phyloP scores from a whole-genome alignment of 2,888 invertebrate species.

The Tenthredo distinguenda region DNA sequence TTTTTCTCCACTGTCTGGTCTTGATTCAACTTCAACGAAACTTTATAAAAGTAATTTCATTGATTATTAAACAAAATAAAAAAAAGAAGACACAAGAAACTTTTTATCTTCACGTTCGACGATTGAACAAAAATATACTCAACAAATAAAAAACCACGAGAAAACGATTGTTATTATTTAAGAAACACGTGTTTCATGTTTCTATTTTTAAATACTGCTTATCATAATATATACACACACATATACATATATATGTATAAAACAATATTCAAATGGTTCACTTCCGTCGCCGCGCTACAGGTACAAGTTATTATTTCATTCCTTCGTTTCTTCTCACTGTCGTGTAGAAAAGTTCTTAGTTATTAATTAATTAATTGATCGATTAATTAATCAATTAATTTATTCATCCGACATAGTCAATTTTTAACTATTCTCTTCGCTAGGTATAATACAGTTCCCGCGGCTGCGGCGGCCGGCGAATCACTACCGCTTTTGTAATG shows the following conservation, averaged over 20 bases:
- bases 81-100: too few species aligned
- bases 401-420: background rate
- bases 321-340: too few species aligned
- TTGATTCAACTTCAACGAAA: background rate
- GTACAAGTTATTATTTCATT: too few species aligned
- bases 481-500: conserved; percentile 37
- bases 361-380: background rate
- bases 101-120: too few species aligned
- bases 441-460: background rate
- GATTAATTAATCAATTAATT: background rate
- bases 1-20: background rate
- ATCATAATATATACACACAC: background rate
- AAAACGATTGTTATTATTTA: too few species aligned
- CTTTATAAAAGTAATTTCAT: background rate
- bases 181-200: background rate
- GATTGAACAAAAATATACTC: too few species aligned
- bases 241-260: background rate
- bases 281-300: background rate
- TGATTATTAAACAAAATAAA: too few species aligned
- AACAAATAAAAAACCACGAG: too few species aligned
- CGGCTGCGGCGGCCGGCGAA: conserved; percentile 40
- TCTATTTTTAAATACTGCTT: background rate
- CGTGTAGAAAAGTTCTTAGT: too few species aligned
- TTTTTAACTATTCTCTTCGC: background rate
- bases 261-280: background rate